phyloP scores from a whole-genome alignment of 1,140 invertebrate genomes.

The Bilobella aurantiaca region DNA sequence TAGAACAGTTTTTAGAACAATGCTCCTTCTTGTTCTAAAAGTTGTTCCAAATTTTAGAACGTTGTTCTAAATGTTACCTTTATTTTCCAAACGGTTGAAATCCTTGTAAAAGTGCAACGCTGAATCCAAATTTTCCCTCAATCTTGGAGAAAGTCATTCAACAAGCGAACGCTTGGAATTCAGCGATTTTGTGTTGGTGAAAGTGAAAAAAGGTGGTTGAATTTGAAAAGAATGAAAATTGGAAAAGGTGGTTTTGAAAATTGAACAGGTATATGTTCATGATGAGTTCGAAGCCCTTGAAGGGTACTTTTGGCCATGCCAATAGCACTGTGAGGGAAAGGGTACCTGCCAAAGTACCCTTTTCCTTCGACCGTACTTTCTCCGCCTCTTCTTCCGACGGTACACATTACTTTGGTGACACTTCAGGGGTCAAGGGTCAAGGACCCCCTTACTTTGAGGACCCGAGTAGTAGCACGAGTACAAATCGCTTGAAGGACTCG shows the following conservation, averaged over 20 bases:
- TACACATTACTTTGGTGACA: not conserved
- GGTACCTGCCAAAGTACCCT: conserved; percentile 9
- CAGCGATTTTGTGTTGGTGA: too few species aligned
- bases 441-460: not conserved
- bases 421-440: not conserved
- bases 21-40: too few species aligned
- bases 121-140: too few species aligned
- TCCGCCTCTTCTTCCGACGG: conserved; percentile 14
- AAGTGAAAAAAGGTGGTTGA: too few species aligned
- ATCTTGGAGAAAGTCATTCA: too few species aligned
- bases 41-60: too few species aligned
- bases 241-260: not conserved
- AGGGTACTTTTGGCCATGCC: conserved; percentile 12
- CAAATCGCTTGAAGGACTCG: not conserved
- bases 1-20: too few species aligned
- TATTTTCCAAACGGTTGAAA: too few species aligned
- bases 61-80: too few species aligned
- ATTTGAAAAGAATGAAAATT: not conserved
- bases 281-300: conserved; percentile 4
- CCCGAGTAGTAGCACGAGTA: not conserved
- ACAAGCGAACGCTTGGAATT: too few species aligned
- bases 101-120: too few species aligned
- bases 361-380: conserved; percentile 19
- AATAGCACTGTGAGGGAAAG: not conserved
- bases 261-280: not conserved